phyloP scores from a whole-genome alignment of 2,797 vertebrate species.

The Pseudochirops corinnae region DNA sequence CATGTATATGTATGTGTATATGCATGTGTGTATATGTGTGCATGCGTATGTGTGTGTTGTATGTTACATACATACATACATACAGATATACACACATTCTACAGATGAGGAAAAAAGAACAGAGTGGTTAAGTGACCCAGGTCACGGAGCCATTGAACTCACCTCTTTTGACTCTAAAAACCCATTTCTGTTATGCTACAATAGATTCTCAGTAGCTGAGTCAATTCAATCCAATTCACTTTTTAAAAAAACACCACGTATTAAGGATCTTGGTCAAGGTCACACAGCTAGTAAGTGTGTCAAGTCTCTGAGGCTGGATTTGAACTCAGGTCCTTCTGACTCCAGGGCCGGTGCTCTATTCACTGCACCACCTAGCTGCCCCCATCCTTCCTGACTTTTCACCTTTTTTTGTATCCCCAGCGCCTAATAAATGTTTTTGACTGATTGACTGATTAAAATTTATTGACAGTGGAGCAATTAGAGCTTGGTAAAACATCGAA shows the following conservation, averaged over 20 bases:
- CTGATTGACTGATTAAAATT: neutral
- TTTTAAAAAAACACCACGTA: neutral
- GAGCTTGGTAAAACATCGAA: neutral
- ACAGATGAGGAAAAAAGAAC: neutral
- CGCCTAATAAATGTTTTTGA: neutral
- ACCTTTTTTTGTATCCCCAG: neutral
- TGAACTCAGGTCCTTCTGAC: no score
- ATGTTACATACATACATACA: neutral
- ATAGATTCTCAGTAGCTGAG: neutral
- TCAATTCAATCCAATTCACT: neutral
- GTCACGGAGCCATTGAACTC: neutral
- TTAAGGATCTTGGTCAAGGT: neutral
- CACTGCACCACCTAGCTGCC: no score
- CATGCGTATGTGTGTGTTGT: no score
- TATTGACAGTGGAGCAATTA: neutral
- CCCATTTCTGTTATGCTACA: neutral
- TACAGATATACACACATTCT: neutral
- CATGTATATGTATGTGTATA: no score
- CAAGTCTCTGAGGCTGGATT: no score
- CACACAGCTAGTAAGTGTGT: no score
- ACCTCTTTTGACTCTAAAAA: neutral
- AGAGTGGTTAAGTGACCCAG: neutral
- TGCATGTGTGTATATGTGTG: no score
- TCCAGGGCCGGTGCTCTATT: no score
- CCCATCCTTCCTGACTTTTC: neutral